Base-by-base conservation (phyloP, 2,888 invertebrate genomes). In the Lamproptera curius region DNA sequence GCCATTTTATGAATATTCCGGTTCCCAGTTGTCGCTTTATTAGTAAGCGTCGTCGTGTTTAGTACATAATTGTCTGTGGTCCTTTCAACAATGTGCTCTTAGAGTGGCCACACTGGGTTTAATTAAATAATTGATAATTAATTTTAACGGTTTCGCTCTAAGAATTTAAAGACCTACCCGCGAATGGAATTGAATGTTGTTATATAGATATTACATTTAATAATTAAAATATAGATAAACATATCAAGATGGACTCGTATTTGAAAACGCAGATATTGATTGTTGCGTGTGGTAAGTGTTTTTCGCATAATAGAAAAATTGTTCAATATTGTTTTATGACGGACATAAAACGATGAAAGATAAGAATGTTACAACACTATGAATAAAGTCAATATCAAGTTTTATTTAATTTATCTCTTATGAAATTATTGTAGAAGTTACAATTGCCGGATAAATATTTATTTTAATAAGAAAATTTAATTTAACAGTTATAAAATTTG, bases 261-360 rank as follows among this genome's bases (percentile, higher is more conserved):
- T 46, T 56, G 16, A 47, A 51, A 35, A 50, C 45, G 1, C 56
- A 65, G 44, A 43, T 64, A 36, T 51, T 63, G 1, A 61, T 63
- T 15, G 63, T 64, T 16, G 57, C 59, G 1, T 58, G 52, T 48
- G 52, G 56, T 53, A 16, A 55, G 57, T 55, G 2, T n/a, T 20
- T 39, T 39, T 39, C 23, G 26, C 14, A 15, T 2, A 26, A 10
- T 13, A 9, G 11, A 11, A 26, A 20, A 6, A 26, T 15, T 39
- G 10, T 39, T 26, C 26, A 10, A 28, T 10, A 15, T 14, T 17
- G n/a, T n/a, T n/a, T n/a, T n/a, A n/a, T n/a, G n/a, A n/a, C n/a
- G n/a, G n/a, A n/a, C n/a, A n/a, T n/a, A n/a, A n/a, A n/a, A n/a
- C n/a, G n/a, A n/a, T n/a, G n/a, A n/a, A n/a, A n/a, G n/a, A n/a